A percentile compares a stretch with the other conserved stretches of the same genome.
These are phyloP conservation scores for Uropsilus gracilis DNA, from an alignment of 2,113 vertebrate species.

Conservation along the genomic window DNA sequence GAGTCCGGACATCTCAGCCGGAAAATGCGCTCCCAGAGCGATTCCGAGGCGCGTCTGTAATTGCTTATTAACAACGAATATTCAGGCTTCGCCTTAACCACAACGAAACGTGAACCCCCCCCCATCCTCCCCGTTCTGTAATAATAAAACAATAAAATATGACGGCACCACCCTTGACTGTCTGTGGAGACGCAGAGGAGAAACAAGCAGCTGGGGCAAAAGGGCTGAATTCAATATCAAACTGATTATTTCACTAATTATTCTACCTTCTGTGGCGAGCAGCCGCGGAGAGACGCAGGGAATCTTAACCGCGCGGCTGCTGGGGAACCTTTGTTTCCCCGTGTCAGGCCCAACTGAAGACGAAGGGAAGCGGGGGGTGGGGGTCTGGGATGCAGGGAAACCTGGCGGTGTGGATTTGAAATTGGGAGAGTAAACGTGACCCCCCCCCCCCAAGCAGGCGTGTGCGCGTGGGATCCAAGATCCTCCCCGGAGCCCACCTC, in stretches of 20 bases:
- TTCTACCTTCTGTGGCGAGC: slow-evolving; percentile 55
- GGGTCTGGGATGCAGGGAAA: neutral
- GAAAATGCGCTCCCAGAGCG: slow-evolving; percentile 71
- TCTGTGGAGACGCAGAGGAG: slow-evolving; percentile 19
- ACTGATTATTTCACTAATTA: slow-evolving; percentile 75
- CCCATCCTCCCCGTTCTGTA: neutral
- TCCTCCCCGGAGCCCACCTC: neutral
- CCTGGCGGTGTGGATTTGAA: neutral
- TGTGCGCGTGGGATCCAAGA: neutral
- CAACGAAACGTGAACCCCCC: slow-evolving; percentile 60
- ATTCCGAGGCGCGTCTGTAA: slow-evolving; percentile 46
- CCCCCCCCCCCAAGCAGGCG: neutral
- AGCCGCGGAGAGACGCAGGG: neutral
- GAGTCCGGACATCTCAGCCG: slow-evolving; percentile 55
- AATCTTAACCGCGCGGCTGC: slow-evolving; percentile 4
- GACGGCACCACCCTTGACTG: neutral
- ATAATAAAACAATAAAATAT: slow-evolving; percentile 57
- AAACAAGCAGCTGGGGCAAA: slow-evolving; percentile 60
- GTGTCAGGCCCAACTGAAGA: slow-evolving; percentile 13
- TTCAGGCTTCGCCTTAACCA: slow-evolving; percentile 23
- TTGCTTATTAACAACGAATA: slow-evolving; percentile 66
- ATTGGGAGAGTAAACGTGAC: neutral
- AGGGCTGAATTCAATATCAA: slow-evolving; percentile 73
- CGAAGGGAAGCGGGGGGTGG: neutral
- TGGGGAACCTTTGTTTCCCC: slow-evolving; percentile 58